Base-by-base conservation (phyloP, 2,113 vertebrate species). In the Coptodon bakossiorum region DNA sequence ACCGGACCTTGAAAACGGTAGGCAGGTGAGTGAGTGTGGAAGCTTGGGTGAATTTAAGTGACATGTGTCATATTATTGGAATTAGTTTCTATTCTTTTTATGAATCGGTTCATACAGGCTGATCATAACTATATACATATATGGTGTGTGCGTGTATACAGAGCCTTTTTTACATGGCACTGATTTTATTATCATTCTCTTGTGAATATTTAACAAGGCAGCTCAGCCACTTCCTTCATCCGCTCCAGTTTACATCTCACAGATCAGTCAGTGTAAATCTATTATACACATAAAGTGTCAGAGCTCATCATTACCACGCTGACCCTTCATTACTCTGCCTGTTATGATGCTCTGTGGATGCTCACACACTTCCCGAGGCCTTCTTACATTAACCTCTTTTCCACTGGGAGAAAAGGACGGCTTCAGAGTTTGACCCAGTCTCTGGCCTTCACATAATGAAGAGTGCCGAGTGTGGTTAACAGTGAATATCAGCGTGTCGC, bases 371-470 rank as follows among this genome's bases (percentile, higher is more conserved):
- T 89, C 91, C 91, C 0, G 63, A 73, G 92, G 89, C 86, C 52
- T 24, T 31, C 56, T 36, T 57, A 48, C 89, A 88, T 93, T 87
- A 90, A 90, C 86, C 89, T 90, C 82, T 82, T 91, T 90, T 84
- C 73, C 48, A 14, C 76, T 19, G 9, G 27, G 71, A 78, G 43
- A 78, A 31, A 13, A 19, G 27, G 10, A 50, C 6, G 1, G 71
- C 16, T 50, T 50, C 71, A 50, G 40, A 86, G 73, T 10, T n/a
- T 53, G 82, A 82, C 86, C 84, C 50, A 5, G 54, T 56, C 34
- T 16, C 10, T 19, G 43, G 38, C 82, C 88, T 82, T 53, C 17
- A 50, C 27, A 29, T 45, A 38, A 84, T 63, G 68, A 80, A 78
- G 48, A 27, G 38, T 38, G 36, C n/a, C 4, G 34, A 6, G 24